phyloP scores from a whole-genome alignment of 2,113 vertebrate species.

The Alethe diademata region DNA sequence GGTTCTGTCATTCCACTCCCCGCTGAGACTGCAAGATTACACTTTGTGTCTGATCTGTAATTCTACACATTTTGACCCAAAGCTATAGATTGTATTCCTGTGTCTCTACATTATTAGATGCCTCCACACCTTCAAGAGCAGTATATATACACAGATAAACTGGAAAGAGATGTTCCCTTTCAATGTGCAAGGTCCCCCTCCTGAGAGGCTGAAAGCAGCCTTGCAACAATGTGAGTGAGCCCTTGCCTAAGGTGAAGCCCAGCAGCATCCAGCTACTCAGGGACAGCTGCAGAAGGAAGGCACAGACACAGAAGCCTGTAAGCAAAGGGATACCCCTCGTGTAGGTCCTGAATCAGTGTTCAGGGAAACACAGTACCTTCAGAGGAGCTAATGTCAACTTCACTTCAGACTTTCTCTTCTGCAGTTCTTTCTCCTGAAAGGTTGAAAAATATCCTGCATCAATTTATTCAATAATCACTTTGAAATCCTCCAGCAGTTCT shows the following conservation, averaged over 20 bases:
- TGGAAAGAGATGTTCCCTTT: not conserved
- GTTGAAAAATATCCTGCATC: not conserved
- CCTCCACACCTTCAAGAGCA: not conserved
- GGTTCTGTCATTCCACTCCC: not conserved
- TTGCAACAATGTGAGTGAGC: not conserved
- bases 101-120: not conserved
- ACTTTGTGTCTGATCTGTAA: not conserved
- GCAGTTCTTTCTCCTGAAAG: constrained; percentile 75
- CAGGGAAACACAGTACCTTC: constrained; percentile 70
- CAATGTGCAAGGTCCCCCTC: not conserved
- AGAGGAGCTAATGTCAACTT: constrained; percentile 71
- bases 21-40: not conserved
- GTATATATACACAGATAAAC: fast-evolving
- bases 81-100: not conserved
- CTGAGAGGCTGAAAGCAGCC: not conserved
- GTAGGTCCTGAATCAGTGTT: not conserved
- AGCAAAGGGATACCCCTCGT: not conserved
- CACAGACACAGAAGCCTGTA: not conserved
- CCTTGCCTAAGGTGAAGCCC: not conserved
- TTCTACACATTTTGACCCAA: not conserved
- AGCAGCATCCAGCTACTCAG: not conserved
- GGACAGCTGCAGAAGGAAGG: not conserved
- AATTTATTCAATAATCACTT: not conserved
- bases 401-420: constrained; percentile 59
- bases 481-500: not conserved